These are phyloP conservation scores for Phthorimaea operculella DNA, from an alignment of 1,140 invertebrate genomes.

Conservation along the genomic window DNA sequence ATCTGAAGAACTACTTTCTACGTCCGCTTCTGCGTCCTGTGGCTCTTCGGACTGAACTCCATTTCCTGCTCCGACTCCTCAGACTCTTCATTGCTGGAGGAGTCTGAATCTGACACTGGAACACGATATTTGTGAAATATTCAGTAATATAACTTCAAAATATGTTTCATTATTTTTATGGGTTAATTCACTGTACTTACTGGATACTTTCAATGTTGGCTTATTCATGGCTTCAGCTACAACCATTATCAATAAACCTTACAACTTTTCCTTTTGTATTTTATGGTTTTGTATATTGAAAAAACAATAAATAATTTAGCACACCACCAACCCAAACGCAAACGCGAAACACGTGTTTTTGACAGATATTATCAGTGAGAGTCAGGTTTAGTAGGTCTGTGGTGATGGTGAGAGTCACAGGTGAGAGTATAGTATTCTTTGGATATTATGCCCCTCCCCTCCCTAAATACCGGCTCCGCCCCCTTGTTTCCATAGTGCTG, in stretches of 20 bases:
- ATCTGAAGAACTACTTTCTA: slow-evolving; percentile 13
- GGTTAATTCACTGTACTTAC: slow-evolving; percentile 26
- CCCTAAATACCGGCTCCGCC: too few relatives aligned
- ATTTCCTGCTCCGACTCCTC: slow-evolving; percentile 34
- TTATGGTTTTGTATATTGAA: too few relatives aligned
- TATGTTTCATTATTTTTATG: background rate
- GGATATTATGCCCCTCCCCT: too few relatives aligned
- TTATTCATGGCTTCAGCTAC: slow-evolving; percentile 43
- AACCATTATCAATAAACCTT: slow-evolving; percentile 24
- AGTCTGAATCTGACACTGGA: slow-evolving; percentile 40
- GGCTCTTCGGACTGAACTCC: background rate
- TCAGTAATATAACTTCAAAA: background rate
- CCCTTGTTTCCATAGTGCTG: too few relatives aligned
- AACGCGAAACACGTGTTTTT: too few relatives aligned
- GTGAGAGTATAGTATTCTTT: too few relatives aligned
- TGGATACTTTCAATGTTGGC: slow-evolving; percentile 44
- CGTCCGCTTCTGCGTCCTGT: slow-evolving; percentile 20
- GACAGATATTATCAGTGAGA: too few relatives aligned
- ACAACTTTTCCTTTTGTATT: too few relatives aligned
- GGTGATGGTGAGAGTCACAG: too few relatives aligned
- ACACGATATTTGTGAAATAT: slow-evolving; percentile 3
- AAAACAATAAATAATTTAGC: too few relatives aligned
- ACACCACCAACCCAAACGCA: too few relatives aligned
- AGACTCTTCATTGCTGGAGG: slow-evolving; percentile 33
- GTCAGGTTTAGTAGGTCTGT: too few relatives aligned